Base-by-base conservation (phyloP, 2,888 invertebrate genomes). In the Pristionchus fissidentatus region DNA sequence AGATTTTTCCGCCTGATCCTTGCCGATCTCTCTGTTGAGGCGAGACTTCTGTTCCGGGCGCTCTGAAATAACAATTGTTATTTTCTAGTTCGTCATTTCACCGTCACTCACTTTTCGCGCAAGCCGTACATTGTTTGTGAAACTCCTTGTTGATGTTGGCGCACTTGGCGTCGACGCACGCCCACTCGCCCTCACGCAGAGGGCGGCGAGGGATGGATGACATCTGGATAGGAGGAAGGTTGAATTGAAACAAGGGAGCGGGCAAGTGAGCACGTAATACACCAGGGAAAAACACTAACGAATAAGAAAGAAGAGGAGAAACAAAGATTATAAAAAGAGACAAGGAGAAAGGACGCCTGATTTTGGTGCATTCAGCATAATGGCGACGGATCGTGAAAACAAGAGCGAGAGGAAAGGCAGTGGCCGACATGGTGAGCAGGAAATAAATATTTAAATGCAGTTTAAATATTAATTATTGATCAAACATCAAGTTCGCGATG, bases 1-100 rank as follows among this genome's bases (percentile, higher is more conserved):
- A 43, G 92, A 91, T 93, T 98, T 98, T 93, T 99, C 99, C 0
- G 99, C 99, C 52, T 97, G 97, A 35, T 96, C 96, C 94, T 98
- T 98, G 4, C 99, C 99, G 90, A 99, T 98, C 94, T 98, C 98
- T 49, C 75, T 75, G 10, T 55, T 57, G 35, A 32, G 46, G 83
- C 73, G 70, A 32, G 70, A 70, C 73, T 83, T 83, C 43, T 83
- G 83, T 29, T 35, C 29, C 26, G 83, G 83, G 3, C 73, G 70
- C 38, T 43, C 82, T 82, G n/a, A 0, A 83, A 81, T 26, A 1
- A 60, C 13, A 15, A 82, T 10, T 55, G 52, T 46, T 32, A n/a
- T n/a, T n/a, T 43, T 49, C 49, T 52, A 83, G 41, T 41, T 41
- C 35, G 35, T 1, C 73, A 62, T n/a, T 49, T n/a, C n/a, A 32